Conservation (phyloP, 2,888 invertebrate species). For the Latrodectus elegans region DNA sequence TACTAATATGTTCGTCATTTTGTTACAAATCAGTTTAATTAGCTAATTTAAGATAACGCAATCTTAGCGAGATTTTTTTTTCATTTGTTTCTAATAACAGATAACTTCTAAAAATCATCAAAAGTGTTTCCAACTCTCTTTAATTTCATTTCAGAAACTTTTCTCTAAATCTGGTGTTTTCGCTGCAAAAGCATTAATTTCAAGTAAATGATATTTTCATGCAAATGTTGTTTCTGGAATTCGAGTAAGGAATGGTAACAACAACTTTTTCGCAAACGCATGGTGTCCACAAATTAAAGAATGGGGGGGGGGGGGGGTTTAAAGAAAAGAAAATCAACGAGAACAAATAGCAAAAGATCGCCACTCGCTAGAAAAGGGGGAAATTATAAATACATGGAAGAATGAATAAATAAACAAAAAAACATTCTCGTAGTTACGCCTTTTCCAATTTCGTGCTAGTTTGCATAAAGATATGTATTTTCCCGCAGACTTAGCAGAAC, state of each 20-base stretch:
- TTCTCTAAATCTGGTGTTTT: neutral
- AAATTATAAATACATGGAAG: conserved; percentile 5
- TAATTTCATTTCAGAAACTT: neutral
- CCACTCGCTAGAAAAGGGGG: neutral
- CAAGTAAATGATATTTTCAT: conserved; percentile 2
- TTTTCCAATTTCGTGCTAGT: conserved; percentile 63
- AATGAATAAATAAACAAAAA: conserved; percentile 2
- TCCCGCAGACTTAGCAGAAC: conserved; percentile 51
- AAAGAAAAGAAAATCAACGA: neutral
- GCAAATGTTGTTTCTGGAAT: neutral
- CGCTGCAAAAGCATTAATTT: neutral
- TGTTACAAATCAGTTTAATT: too few species aligned
- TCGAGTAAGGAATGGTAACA: neutral
- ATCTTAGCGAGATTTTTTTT: too few species aligned
- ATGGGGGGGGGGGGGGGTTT: neutral
- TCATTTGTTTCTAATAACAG: too few species aligned
- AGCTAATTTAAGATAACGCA: too few species aligned
- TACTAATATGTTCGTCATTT: too few species aligned
- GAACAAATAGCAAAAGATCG: neutral
- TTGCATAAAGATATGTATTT: conserved; percentile 68
- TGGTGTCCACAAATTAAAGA: neutral
- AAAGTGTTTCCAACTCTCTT: neutral
- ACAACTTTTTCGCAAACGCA: neutral
- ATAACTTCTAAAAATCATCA: too few species aligned
- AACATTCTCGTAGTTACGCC: conserved; percentile 39